These are phyloP conservation scores for Tetranychus cinnabarinus DNA, from an alignment of 1,140 invertebrate genomes.

Conservation along the genomic window DNA sequence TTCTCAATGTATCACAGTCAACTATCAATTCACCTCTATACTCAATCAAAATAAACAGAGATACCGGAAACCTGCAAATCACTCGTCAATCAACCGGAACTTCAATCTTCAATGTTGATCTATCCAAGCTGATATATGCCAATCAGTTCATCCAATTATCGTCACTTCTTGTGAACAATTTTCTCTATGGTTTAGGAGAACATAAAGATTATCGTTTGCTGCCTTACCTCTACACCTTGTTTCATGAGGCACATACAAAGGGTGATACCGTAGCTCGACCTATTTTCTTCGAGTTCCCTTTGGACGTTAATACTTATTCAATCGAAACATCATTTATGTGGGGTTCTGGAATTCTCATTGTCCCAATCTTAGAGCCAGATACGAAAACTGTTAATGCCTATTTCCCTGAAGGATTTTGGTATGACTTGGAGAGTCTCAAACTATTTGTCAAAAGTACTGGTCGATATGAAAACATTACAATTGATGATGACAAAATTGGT, in stretches of 20 bases:
- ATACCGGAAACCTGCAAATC: background rate
- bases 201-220: conserved; percentile 35
- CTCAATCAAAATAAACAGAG: background rate
- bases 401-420: conserved; percentile 46
- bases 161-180: background rate
- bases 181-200: background rate
- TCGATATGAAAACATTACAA: conserved; percentile 26
- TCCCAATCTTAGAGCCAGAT: conserved; percentile 17
- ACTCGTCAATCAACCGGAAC: background rate
- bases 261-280: background rate
- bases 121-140: background rate
- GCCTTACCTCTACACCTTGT: conserved; percentile 38
- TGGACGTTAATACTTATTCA: conserved; percentile 36
- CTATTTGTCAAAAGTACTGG: conserved; percentile 26
- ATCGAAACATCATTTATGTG: conserved; percentile 41
- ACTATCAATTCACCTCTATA: background rate
- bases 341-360: conserved; percentile 21
- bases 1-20: background rate
- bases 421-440: conserved; percentile 25
- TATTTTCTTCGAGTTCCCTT: conserved; percentile 17
- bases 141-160: background rate
- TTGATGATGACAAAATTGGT: conserved; percentile 36
- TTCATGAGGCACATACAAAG: conserved; percentile 7
- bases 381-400: conserved; percentile 30
- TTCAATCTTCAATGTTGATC: background rate